Conservation (phyloP, 2,113 vertebrate species). For the Herpetotheres cachinnans region DNA sequence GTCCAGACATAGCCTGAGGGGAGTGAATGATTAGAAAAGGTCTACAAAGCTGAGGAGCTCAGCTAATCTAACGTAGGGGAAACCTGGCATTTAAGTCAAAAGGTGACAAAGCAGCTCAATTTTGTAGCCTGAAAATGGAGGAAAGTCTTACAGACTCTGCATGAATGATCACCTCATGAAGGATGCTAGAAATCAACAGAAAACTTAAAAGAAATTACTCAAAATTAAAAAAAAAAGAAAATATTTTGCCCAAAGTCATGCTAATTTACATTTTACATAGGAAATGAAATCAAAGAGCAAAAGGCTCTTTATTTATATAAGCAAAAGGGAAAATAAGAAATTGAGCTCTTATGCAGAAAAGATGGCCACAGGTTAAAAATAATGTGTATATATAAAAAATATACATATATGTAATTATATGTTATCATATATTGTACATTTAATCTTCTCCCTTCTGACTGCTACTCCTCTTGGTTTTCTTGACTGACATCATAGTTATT, state of each 20-base stretch:
- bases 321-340: not conserved
- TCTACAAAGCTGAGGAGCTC: not conserved
- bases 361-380: not conserved
- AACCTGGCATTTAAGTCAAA: not conserved
- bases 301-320: not conserved
- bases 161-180: not conserved
- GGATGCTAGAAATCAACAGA: not conserved
- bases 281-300: not conserved
- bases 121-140: not conserved
- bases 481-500: not conserved
- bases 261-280: not conserved
- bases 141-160: not conserved
- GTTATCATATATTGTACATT: not conserved
- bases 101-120: not conserved
- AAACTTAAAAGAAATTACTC: not conserved
- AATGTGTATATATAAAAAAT: not conserved
- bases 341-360: not conserved
- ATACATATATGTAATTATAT: not conserved
- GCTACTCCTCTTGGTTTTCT: not conserved
- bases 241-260: not conserved
- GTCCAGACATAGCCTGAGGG: not conserved
- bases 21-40: not conserved
- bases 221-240: not conserved
- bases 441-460: not conserved
- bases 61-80: not conserved